Evolutionary conservation across 1,140 invertebrate genomes (phyloP).

Genomic region (Gyrodactylus salaris): DNA sequence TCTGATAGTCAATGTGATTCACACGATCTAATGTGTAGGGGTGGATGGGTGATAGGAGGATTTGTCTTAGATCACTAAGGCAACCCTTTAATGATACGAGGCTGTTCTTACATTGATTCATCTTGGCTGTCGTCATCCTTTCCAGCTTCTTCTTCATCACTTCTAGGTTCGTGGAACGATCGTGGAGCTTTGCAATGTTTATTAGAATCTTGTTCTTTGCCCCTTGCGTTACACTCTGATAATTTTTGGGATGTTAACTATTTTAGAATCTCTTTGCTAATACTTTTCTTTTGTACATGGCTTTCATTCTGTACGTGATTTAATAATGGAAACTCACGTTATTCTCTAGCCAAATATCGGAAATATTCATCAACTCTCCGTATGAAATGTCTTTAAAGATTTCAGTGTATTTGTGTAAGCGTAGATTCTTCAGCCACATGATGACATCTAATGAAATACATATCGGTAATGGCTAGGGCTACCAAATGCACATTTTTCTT

Average conservation of each 20-base stretch:
- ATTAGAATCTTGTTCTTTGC: neutral
- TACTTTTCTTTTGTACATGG: neutral
- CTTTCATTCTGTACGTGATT: no score
- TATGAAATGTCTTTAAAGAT: neutral
- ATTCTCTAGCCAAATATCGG: neutral
- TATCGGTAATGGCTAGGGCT: no score
- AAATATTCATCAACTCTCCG: neutral
- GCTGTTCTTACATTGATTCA: neutral
- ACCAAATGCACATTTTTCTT: no score
- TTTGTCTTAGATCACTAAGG: neutral
- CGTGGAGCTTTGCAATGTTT: neutral
- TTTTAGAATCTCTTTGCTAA: no score
- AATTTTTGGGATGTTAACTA: no score
- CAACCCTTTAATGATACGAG: neutral
- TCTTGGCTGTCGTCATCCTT: neutral
- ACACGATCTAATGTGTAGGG: neutral
- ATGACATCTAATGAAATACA: no score
- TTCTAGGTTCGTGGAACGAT: neutral
- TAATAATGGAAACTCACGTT: neutral
- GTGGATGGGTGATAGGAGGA: neutral
- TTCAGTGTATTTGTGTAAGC: neutral
- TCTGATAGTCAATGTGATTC: neutral
- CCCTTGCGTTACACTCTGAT: neutral
- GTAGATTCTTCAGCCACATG: neutral
- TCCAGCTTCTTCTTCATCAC: neutral